These are phyloP conservation scores for Daboia siamensis DNA, from an alignment of 2,113 vertebrate species.

Conservation along the genomic window DNA sequence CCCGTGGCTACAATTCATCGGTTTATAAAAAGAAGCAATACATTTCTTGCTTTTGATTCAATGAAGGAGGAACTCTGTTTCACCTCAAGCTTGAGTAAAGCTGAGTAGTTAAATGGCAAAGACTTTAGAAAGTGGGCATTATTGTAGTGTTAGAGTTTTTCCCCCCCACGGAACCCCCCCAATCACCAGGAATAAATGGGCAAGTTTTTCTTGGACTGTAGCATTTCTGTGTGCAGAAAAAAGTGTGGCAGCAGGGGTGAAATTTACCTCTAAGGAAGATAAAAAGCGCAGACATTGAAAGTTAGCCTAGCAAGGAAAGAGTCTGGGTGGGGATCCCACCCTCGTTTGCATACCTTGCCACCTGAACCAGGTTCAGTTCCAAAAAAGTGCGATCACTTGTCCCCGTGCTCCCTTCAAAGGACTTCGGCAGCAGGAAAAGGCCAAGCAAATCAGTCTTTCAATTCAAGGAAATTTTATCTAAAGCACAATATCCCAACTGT, in stretches of 20 bases:
- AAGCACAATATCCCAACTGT: no score
- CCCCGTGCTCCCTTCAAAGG: neutral
- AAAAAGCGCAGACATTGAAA: neutral
- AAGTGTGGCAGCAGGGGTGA: neutral
- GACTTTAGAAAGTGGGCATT: neutral
- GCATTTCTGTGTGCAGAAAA: neutral
- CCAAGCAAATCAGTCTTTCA: neutral
- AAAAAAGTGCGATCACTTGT: neutral
- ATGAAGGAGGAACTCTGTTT: neutral
- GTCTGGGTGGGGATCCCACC: no score
- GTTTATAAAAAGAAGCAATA: neutral
- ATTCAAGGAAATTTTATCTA: neutral
- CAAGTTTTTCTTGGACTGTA: neutral
- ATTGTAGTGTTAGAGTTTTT: neutral
- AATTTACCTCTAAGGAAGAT: neutral
- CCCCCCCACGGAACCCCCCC: no score
- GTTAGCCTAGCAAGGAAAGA: neutral
- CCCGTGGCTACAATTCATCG: neutral
- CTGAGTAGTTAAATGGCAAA: neutral
- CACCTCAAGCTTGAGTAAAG: neutral
- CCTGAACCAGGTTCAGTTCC: neutral
- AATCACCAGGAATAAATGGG: neutral
- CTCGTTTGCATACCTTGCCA: neutral
- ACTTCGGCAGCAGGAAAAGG: neutral
- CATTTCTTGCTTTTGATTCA: neutral